Evolutionary conservation across 2,888 invertebrate genomes (phyloP).

Genomic region (Morpho achilles): DNA sequence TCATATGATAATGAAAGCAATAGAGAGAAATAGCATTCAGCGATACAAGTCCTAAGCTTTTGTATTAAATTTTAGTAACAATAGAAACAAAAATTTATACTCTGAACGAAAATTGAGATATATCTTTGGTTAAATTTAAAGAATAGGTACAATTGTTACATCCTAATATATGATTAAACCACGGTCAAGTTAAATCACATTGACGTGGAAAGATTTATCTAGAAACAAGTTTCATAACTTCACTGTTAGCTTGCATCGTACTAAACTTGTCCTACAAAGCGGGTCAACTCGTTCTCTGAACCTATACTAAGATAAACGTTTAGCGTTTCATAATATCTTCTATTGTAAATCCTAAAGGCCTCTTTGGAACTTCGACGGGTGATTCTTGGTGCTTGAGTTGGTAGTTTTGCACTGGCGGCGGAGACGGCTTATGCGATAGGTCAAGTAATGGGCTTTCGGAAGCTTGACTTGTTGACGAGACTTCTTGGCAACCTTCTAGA

Average conservation of each 20-base stretch:
- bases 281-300: slow-evolving; percentile 26
- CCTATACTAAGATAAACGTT: slow-evolving; percentile 31
- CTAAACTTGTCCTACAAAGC: slow-evolving; percentile 24
- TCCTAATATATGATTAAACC: slow-evolving; percentile 1
- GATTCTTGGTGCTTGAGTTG: slow-evolving; percentile 53
- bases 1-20: slow-evolving; percentile 5
- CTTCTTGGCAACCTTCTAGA: slow-evolving; percentile 73
- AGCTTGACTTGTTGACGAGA: slow-evolving; percentile 70
- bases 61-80: neutral
- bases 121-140: slow-evolving; percentile 27
- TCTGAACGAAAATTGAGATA: slow-evolving; percentile 27
- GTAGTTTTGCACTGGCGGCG: slow-evolving; percentile 47
- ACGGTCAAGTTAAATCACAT: slow-evolving; percentile 3
- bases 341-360: slow-evolving; percentile 87
- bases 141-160: slow-evolving; percentile 9
- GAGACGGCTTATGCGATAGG: slow-evolving; percentile 76
- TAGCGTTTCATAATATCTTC: slow-evolving; percentile 94
- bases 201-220: slow-evolving; percentile 16
- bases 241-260: slow-evolving; percentile 23
- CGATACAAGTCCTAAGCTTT: neutral
- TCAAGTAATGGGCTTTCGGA: slow-evolving; percentile 73
- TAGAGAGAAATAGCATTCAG: neutral
- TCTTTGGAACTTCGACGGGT: slow-evolving; percentile 62
- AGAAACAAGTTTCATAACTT: slow-evolving; percentile 24
- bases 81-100: neutral